Evolutionary conservation across 2,797 vertebrate species (phyloP).

Genomic region (Macrochelys suwanniensis): DNA sequence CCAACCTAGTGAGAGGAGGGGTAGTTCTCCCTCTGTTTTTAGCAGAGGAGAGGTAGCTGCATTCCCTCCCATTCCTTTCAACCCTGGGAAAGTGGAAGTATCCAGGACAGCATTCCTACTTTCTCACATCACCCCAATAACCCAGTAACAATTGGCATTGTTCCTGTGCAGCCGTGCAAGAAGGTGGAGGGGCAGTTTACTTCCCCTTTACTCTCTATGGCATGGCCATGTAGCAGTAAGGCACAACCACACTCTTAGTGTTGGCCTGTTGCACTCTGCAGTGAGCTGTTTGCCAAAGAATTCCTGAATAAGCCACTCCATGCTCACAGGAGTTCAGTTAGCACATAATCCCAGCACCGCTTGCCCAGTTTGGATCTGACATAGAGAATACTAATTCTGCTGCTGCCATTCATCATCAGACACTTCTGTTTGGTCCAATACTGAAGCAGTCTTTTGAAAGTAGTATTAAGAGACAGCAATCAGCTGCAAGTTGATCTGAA

Average conservation of each 20-base stretch:
- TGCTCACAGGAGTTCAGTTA: not conserved
- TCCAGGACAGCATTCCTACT: not conserved
- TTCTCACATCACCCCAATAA: not conserved
- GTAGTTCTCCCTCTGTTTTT: not conserved
- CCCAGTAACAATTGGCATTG: not conserved
- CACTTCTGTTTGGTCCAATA: not conserved
- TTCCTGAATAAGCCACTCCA: not conserved
- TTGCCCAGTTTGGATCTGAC: not conserved
- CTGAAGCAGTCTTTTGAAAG: not conserved
- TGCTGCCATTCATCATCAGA: slow-evolving; percentile 3
- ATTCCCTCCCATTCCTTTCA: not conserved
- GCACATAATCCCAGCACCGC: not conserved
- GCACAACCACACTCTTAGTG: not conserved
- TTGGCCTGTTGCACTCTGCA: rapidly evolving
- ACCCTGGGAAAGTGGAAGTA: not conserved
- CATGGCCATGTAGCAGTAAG: rapidly evolving
- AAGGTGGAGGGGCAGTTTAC: not conserved
- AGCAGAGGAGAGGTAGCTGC: not conserved
- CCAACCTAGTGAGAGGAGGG: not conserved
- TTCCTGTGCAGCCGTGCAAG: not conserved
- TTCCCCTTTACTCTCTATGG: not conserved
- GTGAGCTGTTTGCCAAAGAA: not conserved
- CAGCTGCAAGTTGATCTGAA: slow-evolving; percentile 44
- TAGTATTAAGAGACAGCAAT: slow-evolving; percentile 58
- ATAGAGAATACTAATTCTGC: not conserved